Conservation (phyloP, 2,888 invertebrate species). For the Labia minor region DNA sequence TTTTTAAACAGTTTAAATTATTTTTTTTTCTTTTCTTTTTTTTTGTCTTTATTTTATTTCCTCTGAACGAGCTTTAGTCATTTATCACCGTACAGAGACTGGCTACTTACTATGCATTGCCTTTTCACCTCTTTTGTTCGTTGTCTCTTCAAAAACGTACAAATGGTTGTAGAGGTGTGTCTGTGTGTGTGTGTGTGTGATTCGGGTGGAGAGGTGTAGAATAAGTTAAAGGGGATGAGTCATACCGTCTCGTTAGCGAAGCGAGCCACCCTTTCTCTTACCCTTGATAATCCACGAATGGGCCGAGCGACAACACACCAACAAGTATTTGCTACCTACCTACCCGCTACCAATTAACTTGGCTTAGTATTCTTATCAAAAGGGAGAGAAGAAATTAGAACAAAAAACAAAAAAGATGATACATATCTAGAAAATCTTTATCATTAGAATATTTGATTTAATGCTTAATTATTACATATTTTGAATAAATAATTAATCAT, state of each 20-base stretch:
- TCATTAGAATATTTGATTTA: no score
- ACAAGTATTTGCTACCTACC: no score
- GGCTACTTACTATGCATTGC: slow-evolving; percentile 13
- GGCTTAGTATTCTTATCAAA: no score
- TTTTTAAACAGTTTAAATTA: background rate
- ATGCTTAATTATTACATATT: no score
- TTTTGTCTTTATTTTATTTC: no score
- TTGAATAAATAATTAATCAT: no score
- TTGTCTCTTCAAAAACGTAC: background rate
- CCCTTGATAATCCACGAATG: background rate
- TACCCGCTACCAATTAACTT: no score
- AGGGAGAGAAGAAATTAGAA: no score
- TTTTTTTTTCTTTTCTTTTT: background rate
- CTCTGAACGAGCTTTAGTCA: background rate
- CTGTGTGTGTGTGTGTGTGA: no score
- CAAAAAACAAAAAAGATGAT: no score
- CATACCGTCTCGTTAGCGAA: background rate
- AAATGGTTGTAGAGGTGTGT: no score
- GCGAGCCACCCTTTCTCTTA: background rate
- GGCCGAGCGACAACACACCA: background rate
- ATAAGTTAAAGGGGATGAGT: background rate
- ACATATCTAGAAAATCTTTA: no score
- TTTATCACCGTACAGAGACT: background rate
- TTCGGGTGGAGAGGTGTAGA: background rate
- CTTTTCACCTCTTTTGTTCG: slow-evolving; percentile 7